Evolutionary conservation across 2,797 vertebrate species (phyloP).

Genomic region (Australoheros facetus): DNA sequence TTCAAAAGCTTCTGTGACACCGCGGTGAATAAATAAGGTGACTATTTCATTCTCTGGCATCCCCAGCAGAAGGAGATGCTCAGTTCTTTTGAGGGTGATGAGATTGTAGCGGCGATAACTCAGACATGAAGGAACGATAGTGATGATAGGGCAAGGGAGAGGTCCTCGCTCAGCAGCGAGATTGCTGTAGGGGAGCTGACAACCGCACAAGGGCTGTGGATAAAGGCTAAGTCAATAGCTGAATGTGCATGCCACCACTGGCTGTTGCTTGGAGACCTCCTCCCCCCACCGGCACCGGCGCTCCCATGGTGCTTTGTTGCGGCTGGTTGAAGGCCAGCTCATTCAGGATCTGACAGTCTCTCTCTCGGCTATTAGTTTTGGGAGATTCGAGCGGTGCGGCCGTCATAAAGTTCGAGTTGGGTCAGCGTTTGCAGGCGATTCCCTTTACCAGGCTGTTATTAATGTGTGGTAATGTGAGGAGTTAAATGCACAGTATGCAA

Average conservation of each 20-base stretch:
- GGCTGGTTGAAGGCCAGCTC: constrained; percentile 54
- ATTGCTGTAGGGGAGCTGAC: constrained; percentile 55
- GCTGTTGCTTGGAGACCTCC: constrained; percentile 68
- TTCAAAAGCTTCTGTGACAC: constrained; percentile 32
- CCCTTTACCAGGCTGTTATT: constrained; percentile 15
- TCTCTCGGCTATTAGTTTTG: constrained; percentile 30
- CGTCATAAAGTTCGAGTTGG: not conserved
- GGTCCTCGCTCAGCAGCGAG: constrained; percentile 29
- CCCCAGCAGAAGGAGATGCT: constrained; percentile 9
- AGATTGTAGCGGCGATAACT: constrained; percentile 32
- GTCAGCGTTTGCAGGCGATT: constrained; percentile 2
- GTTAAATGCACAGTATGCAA: constrained; percentile 8
- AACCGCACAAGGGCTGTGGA: constrained; percentile 55
- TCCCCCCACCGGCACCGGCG: constrained; percentile 30
- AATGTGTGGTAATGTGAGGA: not conserved
- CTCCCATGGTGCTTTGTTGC: constrained; percentile 63
- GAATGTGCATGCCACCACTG: constrained; percentile 70
- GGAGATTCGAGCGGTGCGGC: constrained; percentile 25
- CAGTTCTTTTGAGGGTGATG: constrained; percentile 35
- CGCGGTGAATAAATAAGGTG: not conserved
- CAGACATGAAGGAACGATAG: constrained; percentile 31
- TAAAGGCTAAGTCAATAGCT: constrained; percentile 64
- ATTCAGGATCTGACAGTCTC: constrained; percentile 48
- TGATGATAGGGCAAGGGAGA: constrained; percentile 46
- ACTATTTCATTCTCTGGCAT: constrained; percentile 20